Base-by-base conservation (phyloP, 2,888 invertebrate genomes). In the Nomada hirtipes region DNA sequence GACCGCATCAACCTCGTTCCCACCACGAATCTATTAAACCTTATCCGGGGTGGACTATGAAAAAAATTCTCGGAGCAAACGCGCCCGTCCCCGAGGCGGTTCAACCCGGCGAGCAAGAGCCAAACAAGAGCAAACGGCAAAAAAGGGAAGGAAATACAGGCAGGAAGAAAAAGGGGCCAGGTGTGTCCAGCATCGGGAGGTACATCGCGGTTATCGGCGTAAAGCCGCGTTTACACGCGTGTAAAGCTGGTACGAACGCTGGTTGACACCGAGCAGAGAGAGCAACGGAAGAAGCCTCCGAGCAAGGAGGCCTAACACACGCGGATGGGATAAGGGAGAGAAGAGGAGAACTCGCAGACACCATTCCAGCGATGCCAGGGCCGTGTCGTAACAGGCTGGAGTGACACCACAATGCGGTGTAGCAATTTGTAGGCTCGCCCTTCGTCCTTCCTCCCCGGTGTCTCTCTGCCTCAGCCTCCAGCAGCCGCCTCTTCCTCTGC, bases 321-420 rank as follows among this genome's bases (percentile, higher is more conserved):
- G 26, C 77, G 68, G 42, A 61, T 61, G 68, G 79, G 76, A 65
- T 63, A 75, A 76, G 70, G 76, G 76, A 72, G 76, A 68, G 53
- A 76, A 71, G 71, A 72, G 67, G 76, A 81, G 86, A 88, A 82
- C 81, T 78, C 86, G 87, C 82, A 60, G 91, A 93, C 93, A 93
- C 93, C 93, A 93, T 93, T 93, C 93, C 93, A 90, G 84, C 92
- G 93, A 93, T 93, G 93, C 93, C 93, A 91, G 91, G 91, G 89
- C 91, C 92, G 93, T 93, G 93, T 93, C 91, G 93, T 91, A 90
- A 91, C 89, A 91, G 90, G 90, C 90, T 85, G 91, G 93, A 93
- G 93, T 93, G 93, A 93, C 93, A 93, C 93, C 92, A 93, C 93
- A 93, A 93, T 93, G 93, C 93, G 91, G 91, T 93, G 93, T 93